Evolutionary conservation across 1,140 invertebrate species (phyloP).

Genomic region (Bombus breviceps): DNA sequence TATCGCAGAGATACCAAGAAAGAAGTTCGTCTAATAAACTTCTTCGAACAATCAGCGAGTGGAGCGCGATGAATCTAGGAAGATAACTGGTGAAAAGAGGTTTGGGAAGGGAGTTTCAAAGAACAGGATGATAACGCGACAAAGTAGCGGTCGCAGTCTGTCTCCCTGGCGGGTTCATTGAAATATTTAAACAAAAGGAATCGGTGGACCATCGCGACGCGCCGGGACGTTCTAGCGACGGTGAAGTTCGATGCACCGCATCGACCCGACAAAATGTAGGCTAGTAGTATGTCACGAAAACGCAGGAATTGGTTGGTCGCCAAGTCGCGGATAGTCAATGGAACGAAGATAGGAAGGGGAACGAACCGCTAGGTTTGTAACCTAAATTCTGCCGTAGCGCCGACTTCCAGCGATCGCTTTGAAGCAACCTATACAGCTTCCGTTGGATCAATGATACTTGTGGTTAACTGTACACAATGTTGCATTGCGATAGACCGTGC

Average conservation of each 20-base stretch:
- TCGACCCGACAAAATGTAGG: constrained; percentile 28
- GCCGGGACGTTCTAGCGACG: not conserved
- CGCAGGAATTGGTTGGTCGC: constrained; percentile 60
- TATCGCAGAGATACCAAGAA: not conserved
- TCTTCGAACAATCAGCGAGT: not conserved
- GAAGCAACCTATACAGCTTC: constrained; percentile 35
- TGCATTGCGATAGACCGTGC: constrained; percentile 17
- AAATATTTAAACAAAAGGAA: constrained; percentile 13
- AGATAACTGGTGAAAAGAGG: not conserved
- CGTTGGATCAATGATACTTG: constrained; percentile 54
- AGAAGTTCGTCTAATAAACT: constrained; percentile 5
- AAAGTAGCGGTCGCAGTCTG: not conserved
- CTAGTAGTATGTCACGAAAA: constrained; percentile 45
- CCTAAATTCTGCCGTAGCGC: constrained; percentile 53
- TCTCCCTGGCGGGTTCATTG: not conserved
- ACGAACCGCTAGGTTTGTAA: constrained; percentile 41
- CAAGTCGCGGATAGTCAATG: constrained; percentile 66
- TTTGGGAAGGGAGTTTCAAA: not conserved
- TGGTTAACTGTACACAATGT: constrained; percentile 52
- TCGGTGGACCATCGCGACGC: too few relatives aligned
- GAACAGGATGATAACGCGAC: not conserved
- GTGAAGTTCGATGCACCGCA: constrained; percentile 33
- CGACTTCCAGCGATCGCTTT: constrained; percentile 49
- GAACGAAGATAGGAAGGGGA: not conserved
- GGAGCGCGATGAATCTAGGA: not conserved